phyloP scores from a whole-genome alignment of 2,113 vertebrate genomes.

The Gasterosteus nipponicus region DNA sequence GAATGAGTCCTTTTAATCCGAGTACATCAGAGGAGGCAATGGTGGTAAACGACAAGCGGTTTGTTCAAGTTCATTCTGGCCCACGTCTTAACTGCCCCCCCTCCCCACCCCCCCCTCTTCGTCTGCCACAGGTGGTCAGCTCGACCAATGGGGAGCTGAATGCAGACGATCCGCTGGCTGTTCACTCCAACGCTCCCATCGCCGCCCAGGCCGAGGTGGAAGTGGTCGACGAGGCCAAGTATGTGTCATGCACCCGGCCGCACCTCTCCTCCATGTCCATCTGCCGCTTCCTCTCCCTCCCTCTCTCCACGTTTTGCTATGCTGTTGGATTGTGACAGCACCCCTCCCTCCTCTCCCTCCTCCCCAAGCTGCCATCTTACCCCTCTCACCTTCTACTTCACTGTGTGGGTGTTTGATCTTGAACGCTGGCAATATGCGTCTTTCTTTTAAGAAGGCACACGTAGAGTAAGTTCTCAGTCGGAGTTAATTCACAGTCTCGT shows the following conservation, averaged over 20 bases:
- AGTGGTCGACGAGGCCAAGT: slow-evolving; percentile 98
- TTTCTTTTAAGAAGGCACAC: background rate
- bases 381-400: slow-evolving; percentile 34
- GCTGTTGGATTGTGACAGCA: slow-evolving; percentile 43
- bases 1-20: background rate
- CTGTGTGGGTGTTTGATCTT: slow-evolving; percentile 40
- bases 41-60: background rate
- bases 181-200: slow-evolving; percentile 93
- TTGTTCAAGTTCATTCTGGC: background rate
- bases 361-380: slow-evolving; percentile 44
- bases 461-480: background rate
- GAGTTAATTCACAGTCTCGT: background rate
- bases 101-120: background rate
- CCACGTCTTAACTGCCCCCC: background rate
- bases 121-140: slow-evolving; percentile 91
- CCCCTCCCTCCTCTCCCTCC: slow-evolving; percentile 24
- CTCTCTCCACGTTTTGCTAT: slow-evolving; percentile 27
- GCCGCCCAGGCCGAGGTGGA: slow-evolving; percentile 96
- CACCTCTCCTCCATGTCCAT: slow-evolving; percentile 44
- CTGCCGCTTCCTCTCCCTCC: slow-evolving; percentile 45
- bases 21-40: background rate
- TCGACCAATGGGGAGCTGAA: slow-evolving; percentile 99
- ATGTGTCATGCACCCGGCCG: slow-evolving; percentile 75
- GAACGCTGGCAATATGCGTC: slow-evolving; percentile 14
- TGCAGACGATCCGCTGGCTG: slow-evolving; percentile 89